Conservation (phyloP, 1,140 invertebrate species). For the Drosophila bipectinata region DNA sequence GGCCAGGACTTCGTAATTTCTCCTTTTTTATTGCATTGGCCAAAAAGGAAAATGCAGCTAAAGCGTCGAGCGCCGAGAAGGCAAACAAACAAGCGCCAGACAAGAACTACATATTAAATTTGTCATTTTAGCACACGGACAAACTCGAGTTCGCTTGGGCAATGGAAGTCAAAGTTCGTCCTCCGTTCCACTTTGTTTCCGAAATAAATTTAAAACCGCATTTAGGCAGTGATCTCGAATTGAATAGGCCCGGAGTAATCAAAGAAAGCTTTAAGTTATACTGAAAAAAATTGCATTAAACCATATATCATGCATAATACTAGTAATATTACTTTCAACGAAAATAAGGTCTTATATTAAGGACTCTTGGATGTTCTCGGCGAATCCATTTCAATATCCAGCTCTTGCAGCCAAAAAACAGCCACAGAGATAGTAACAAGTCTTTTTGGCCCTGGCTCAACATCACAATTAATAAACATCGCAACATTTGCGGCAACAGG, state of each 20-base stretch:
- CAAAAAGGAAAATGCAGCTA: constrained; percentile 54
- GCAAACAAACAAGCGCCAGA: constrained; percentile 62
- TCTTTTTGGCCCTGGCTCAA: constrained; percentile 49
- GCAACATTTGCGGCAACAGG: constrained; percentile 56
- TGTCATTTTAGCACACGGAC: constrained; percentile 66
- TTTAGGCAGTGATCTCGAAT: constrained; percentile 17
- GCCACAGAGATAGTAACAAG: neutral
- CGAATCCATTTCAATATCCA: constrained; percentile 24
- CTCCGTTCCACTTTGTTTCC: constrained; percentile 4
- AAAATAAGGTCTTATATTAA: neutral
- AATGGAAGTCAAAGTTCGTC: constrained; percentile 36
- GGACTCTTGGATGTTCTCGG: neutral
- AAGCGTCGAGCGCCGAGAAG: constrained; percentile 51
- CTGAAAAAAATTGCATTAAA: too few relatives aligned
- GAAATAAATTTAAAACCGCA: constrained; percentile 42
- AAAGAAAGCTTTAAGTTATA: neutral
- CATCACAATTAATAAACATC: constrained; percentile 63
- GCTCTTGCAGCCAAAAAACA: constrained; percentile 1
- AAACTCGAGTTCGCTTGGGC: constrained; percentile 18
- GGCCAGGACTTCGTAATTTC: constrained; percentile 49
- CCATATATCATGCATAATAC: too few relatives aligned
- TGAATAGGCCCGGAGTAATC: neutral
- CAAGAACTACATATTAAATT: constrained; percentile 74
- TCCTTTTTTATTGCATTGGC: constrained; percentile 33
- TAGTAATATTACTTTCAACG: neutral